These are phyloP conservation scores for Cydia strobilella DNA, from an alignment of 1,140 invertebrate genomes.

Conservation along the genomic window DNA sequence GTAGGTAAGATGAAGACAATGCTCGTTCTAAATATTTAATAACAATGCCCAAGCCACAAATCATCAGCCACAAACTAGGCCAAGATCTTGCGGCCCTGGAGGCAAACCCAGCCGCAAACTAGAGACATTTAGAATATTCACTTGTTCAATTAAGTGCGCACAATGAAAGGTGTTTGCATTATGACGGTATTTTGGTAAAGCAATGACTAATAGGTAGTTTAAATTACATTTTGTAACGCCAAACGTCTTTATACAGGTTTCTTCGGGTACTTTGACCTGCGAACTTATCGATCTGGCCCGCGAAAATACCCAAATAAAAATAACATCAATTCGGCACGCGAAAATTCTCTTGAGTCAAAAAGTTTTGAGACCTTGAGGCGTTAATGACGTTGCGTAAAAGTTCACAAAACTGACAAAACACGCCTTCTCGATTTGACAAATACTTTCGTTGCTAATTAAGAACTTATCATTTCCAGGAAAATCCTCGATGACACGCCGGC, in stretches of 20 bases:
- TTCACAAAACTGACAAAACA: not conserved
- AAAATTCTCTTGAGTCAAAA: too few species aligned
- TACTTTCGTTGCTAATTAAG: not conserved
- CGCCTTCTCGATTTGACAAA: not conserved
- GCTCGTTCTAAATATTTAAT: slow-evolving; percentile 14
- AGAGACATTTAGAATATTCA: not conserved
- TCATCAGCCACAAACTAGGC: slow-evolving; percentile 7
- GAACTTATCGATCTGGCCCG: too few species aligned
- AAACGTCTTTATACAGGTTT: not conserved
- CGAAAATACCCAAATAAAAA: too few species aligned
- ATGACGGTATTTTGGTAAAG: not conserved
- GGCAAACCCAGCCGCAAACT: slow-evolving; percentile 3
- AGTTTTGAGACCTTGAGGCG: not conserved
- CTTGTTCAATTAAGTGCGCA: not conserved
- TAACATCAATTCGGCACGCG: too few species aligned
- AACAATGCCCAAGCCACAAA: slow-evolving; percentile 4
- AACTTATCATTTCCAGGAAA: slow-evolving; percentile 73
- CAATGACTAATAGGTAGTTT: not conserved
- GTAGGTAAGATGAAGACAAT: slow-evolving; percentile 12
- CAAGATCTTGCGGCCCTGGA: not conserved
- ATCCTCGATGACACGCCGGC: slow-evolving; percentile 87
- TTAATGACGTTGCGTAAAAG: not conserved
- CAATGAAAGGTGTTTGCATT: not conserved
- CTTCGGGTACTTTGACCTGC: too few species aligned
- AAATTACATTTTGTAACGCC: not conserved